These are phyloP conservation scores for Tyrophagus putrescentiae DNA, from an alignment of 1,140 invertebrate species.

Conservation along the genomic window DNA sequence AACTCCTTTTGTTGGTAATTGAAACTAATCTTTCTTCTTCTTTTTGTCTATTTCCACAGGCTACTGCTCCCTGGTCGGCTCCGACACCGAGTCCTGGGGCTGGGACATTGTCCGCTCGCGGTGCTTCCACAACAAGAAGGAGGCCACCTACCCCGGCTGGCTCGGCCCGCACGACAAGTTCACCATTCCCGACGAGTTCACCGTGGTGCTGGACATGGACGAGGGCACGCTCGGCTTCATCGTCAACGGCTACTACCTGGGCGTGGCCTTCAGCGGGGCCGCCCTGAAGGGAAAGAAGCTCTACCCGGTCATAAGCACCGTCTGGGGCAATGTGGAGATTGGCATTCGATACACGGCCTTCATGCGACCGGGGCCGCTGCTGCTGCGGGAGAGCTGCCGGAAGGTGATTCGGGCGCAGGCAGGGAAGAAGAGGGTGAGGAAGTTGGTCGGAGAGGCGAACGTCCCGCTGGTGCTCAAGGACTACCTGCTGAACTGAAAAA, in stretches of 20 bases:
- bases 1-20: too few relatives aligned
- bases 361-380: conserved; percentile 4
- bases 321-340: conserved; percentile 21
- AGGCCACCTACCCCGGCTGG: conserved; percentile 30
- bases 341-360: conserved; percentile 3
- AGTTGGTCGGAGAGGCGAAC: neutral
- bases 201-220: conserved; percentile 20
- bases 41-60: neutral
- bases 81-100: conserved; percentile 87
- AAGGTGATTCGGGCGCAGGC: conserved; percentile 3
- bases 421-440: neutral
- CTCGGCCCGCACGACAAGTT: conserved; percentile 8
- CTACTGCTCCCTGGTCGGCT: conserved; percentile 41
- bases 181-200: conserved; percentile 13
- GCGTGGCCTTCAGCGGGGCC: conserved; percentile 13
- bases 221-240: conserved; percentile 18
- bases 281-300: conserved; percentile 43
- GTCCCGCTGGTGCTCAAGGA: conserved; percentile 11
- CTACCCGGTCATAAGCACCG: conserved; percentile 17
- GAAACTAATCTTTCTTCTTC: too few relatives aligned
- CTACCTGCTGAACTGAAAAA: conserved; percentile 11
- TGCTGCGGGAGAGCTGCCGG: conserved; percentile 10
- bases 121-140: conserved; percentile 21
- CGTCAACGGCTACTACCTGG: conserved; percentile 13
- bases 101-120: conserved; percentile 52